phyloP scores from a whole-genome alignment of 2,888 invertebrate species.

The Platycheirus albimanus region DNA sequence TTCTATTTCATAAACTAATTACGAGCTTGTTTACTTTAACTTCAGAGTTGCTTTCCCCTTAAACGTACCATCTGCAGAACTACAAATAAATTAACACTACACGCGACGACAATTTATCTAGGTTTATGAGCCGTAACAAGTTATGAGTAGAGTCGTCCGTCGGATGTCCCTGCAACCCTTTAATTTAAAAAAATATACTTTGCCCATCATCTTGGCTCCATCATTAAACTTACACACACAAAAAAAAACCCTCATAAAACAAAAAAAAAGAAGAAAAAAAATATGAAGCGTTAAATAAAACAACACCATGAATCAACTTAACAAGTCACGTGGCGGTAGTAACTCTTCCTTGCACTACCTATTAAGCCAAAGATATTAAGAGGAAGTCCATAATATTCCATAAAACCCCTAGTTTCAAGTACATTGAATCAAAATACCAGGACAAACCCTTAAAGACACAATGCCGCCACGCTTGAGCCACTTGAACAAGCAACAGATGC shows the following conservation, averaged over 20 bases:
- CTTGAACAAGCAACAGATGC: slow-evolving; percentile 70
- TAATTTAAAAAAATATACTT: slow-evolving; percentile 5
- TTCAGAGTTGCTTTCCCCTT: not conserved
- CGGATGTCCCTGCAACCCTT: slow-evolving; percentile 71
- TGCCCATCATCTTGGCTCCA: slow-evolving; percentile 20
- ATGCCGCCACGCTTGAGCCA: slow-evolving; percentile 46
- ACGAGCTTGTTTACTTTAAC: not conserved
- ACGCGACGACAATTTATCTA: slow-evolving; percentile 72
- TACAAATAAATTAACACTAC: slow-evolving; percentile 56
- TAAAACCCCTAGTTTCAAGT: slow-evolving; percentile 36
- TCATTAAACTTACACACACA: not conserved
- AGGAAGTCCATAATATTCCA: slow-evolving; percentile 65
- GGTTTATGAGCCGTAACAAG: slow-evolving; percentile 82
- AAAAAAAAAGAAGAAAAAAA: slow-evolving; percentile 29
- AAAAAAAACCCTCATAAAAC: slow-evolving; percentile 25
- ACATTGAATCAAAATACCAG: slow-evolving; percentile 31
- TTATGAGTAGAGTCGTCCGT: slow-evolving; percentile 81
- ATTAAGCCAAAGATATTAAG: not conserved
- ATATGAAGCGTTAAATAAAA: slow-evolving; percentile 62
- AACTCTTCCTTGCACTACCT: slow-evolving; percentile 40
- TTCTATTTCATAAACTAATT: no score
- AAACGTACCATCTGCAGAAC: slow-evolving; percentile 46
- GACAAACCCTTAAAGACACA: slow-evolving; percentile 49
- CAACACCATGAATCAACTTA: slow-evolving; percentile 62
- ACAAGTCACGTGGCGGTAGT: slow-evolving; percentile 65